Evolutionary conservation across 37 sponge, comb jelly and placozoan species (phyloP).

Genomic region (Chondrilla cf. caribensis): DNA sequence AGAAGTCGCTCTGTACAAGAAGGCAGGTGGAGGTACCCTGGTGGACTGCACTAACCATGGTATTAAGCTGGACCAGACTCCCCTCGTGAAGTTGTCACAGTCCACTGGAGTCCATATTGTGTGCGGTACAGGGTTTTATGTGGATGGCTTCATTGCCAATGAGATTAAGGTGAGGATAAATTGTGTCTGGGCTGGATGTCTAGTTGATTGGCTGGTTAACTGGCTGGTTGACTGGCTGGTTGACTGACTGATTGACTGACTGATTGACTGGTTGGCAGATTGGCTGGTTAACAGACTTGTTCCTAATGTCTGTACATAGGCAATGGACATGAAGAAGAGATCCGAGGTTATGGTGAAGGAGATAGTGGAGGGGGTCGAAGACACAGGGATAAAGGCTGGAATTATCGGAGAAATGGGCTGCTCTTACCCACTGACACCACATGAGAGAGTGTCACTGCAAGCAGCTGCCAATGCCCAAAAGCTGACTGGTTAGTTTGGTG

Average conservation of each 20-base stretch:
- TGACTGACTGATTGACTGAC: too few species aligned
- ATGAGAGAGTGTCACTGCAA: constrained; percentile 46
- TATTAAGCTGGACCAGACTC: constrained; percentile 16
- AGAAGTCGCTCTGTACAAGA: constrained; percentile 58
- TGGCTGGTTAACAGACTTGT: too few species aligned
- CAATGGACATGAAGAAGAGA: constrained; percentile 44
- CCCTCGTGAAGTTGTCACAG: constrained; percentile 26
- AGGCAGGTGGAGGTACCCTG: constrained; percentile 62
- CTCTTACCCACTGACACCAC: constrained; percentile 50
- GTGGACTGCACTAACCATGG: constrained; percentile 51
- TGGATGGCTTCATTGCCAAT: constrained; percentile 33
- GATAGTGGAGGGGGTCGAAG: constrained; percentile 37
- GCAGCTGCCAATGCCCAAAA: constrained; percentile 64
- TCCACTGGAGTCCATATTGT: constrained; percentile 49
- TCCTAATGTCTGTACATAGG: too few species aligned
- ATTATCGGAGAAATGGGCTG: constrained; percentile 80
- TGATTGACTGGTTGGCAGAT: too few species aligned
- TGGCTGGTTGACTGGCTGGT: too few species aligned
- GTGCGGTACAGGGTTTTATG: constrained; percentile 50
- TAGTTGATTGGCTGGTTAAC: too few species aligned
- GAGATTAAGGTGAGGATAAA: constrained; percentile 21
- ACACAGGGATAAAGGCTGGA: constrained; percentile 48
- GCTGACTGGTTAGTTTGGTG: constrained; percentile 40
- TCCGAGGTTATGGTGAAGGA: constrained; percentile 41
- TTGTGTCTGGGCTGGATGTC: neutral